phyloP scores from a whole-genome alignment of 2,888 invertebrate species.

The Polyploca ridens region DNA sequence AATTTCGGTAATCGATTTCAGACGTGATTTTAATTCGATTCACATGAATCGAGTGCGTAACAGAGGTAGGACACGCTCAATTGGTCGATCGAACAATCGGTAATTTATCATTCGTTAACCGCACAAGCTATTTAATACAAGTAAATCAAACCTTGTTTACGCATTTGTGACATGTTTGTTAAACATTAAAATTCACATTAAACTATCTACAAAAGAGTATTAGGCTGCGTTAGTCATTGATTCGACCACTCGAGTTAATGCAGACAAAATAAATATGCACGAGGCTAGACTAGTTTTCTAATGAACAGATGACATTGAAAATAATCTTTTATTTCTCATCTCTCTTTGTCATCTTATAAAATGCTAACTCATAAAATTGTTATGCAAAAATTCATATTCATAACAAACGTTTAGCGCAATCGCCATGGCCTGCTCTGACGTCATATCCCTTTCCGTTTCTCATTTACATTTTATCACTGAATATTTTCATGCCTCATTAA shows the following conservation, averaged over 20 bases:
- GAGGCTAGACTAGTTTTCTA: neutral
- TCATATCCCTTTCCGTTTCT: neutral
- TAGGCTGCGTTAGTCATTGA: too few species aligned
- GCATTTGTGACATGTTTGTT: neutral
- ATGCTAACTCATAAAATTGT: neutral
- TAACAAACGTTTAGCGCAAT: constrained; percentile 1
- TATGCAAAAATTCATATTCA: neutral
- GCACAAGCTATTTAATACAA: constrained; percentile 1
- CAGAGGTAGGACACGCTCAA: neutral
- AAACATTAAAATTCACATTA: neutral
- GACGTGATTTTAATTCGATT: constrained; percentile 18
- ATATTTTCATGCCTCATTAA: constrained; percentile 4
- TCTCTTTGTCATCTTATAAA: neutral
- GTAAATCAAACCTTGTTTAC: constrained; percentile 1
- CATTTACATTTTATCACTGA: constrained; percentile 8
- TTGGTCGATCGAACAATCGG: constrained; percentile 5
- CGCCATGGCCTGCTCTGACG: neutral
- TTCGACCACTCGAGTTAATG: too few species aligned
- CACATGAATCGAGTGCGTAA: constrained; percentile 13
- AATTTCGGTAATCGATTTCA: constrained; percentile 12
- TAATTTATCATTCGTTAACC: constrained; percentile 7
- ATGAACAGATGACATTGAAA: neutral
- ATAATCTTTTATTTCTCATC: neutral
- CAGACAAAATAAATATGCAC: too few species aligned
- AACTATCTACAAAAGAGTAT: too few species aligned